A percentile compares a stretch with the other conserved stretches of the same genome.
Evolutionary conservation across 2,888 invertebrate species (phyloP).

Genomic region (Eristalis tenax): DNA sequence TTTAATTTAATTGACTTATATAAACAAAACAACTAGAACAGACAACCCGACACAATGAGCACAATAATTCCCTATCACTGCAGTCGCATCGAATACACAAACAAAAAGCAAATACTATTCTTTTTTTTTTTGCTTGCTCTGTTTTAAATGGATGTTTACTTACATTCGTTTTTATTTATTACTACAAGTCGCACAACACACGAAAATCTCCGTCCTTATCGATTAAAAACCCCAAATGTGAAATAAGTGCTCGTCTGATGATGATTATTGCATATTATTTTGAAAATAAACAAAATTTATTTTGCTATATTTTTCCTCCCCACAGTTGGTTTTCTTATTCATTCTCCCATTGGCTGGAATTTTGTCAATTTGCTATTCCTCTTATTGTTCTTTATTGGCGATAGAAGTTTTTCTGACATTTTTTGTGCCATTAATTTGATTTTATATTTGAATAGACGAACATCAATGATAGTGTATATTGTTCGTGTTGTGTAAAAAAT

Average conservation of each 20-base stretch:
- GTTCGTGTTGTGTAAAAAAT: slow-evolving; percentile 13
- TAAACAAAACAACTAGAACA: slow-evolving; percentile 63
- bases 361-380: slow-evolving; percentile 13
- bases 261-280: slow-evolving; percentile 21
- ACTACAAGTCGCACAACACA: slow-evolving; percentile 24
- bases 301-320: slow-evolving; percentile 8
- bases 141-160: slow-evolving; percentile 48
- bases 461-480: not conserved
- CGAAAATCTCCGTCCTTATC: slow-evolving; percentile 39
- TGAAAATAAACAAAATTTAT: slow-evolving; percentile 50
- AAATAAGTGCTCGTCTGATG: slow-evolving; percentile 10
- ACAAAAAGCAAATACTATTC: slow-evolving; percentile 14
- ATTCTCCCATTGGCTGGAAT: slow-evolving; percentile 32
- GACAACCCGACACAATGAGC: slow-evolving; percentile 11
- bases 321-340: not conserved
- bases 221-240: slow-evolving; percentile 29
- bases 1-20: slow-evolving; percentile 62
- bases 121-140: not conserved
- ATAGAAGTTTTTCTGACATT: slow-evolving; percentile 37
- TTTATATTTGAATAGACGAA: not conserved
- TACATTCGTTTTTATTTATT: slow-evolving; percentile 39
- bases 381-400: slow-evolving; percentile 14
- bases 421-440: slow-evolving; percentile 1
- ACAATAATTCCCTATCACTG: slow-evolving; percentile 9
- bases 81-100: not conserved